phyloP scores from a whole-genome alignment of 2,797 vertebrate genomes.

The Rallus crepitans region DNA sequence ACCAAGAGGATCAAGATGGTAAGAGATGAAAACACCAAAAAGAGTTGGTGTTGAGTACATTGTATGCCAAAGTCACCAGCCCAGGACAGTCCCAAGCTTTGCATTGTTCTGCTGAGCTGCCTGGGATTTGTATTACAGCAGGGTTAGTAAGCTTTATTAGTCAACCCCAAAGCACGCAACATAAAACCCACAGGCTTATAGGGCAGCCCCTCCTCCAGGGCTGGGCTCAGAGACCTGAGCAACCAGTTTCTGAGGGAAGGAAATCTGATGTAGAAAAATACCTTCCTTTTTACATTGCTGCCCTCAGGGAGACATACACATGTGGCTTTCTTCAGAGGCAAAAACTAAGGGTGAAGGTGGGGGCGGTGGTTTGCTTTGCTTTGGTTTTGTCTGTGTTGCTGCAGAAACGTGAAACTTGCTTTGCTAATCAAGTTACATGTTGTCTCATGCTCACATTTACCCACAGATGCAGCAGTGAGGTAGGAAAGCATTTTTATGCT shows the following conservation, averaged over 20 bases:
- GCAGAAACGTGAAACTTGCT: background rate
- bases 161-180: background rate
- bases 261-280: slow-evolving; percentile 1
- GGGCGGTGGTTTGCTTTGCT: background rate
- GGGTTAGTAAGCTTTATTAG: background rate
- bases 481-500: background rate
- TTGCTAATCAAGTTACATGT: background rate
- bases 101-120: background rate
- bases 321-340: background rate
- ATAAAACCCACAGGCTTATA: background rate
- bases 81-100: background rate
- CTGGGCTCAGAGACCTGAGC: background rate
- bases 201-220: background rate
- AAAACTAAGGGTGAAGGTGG: background rate
- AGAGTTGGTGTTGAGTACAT: background rate
- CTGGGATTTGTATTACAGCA: background rate
- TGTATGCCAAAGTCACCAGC: background rate
- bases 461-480: background rate
- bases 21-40: background rate
- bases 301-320: background rate
- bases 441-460: background rate
- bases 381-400: background rate
- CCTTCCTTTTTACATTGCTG: background rate
- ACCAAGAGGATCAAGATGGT: background rate
- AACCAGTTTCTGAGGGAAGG: background rate